Evolutionary conservation across 1,140 invertebrate species (phyloP), one percentile per base, ranked within the genome.

Genomic region (Patella vulgata): DNA sequence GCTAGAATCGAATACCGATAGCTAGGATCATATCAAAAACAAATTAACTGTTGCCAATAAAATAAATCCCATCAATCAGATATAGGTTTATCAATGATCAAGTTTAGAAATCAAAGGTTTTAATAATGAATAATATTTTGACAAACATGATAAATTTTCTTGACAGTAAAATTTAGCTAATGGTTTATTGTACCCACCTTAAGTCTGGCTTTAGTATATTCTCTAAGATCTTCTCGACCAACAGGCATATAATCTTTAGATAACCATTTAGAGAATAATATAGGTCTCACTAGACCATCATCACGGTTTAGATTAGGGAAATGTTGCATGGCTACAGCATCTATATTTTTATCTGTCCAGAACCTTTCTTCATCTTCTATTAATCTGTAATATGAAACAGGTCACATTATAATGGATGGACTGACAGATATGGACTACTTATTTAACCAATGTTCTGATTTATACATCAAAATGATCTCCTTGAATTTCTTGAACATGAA

Each of bases 291-390:
- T 0, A 99, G 86, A 1, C 97, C 93, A 74, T 90, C 90, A 51
- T 96, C 90, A 63, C 89, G 88, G 77, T 97, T 92, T 23, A 98
- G 92, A 55, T 90, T 91, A 51, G 95, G 93, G 89, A 99, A 99
- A 85, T 99, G 96, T 85, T 95, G 95, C 66, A 94, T 82, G 2
- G 94, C 97, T 0, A 98, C 94, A 47, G 88, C 87, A 82, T 99
- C 95, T 63, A 99, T 96, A 79, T 98, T 96, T 72, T 98, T 94
- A 80, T 99, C 98, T 0, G 98, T 99, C 98, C 98, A 99, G 54
- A 90, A 87, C 46, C 98, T 87, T 84, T 99, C 98, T 0, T 90
- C 86, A 68, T 98, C 96, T 59, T 97, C 93, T 0, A 99, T 97
- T 52, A 99, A 84, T 78, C 96, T 84, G 50, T 42, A 40, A 50